Conservation (phyloP, 2,113 vertebrate species). For the Tragelaphus strepsiceros region DNA sequence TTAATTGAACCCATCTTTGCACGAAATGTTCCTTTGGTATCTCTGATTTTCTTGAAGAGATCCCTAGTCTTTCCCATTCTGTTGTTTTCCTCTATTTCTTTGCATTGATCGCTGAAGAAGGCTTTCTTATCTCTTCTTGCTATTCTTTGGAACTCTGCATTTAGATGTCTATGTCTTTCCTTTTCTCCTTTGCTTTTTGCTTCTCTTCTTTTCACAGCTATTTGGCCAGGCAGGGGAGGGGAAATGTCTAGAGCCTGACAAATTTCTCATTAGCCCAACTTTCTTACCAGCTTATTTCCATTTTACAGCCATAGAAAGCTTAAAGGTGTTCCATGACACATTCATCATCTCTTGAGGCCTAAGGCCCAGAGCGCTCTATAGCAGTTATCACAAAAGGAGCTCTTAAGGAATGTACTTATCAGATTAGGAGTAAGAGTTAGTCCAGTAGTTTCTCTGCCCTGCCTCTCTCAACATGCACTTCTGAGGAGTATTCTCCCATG, state of each 20-base stretch:
- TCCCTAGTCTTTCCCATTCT: no score
- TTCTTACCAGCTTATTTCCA: not conserved
- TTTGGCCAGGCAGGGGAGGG: not conserved
- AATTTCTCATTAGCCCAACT: not conserved
- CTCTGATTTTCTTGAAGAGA: no score
- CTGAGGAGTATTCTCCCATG: not conserved
- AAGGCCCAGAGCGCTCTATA: not conserved
- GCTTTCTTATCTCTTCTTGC: no score
- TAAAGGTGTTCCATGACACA: not conserved
- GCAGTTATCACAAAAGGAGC: not conserved
- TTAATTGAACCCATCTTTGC: no score
- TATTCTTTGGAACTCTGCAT: no score
- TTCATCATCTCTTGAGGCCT: not conserved
- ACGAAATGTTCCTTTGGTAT: no score
- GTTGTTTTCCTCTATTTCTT: no score
- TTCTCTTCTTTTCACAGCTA: no score
- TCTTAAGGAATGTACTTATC: not conserved
- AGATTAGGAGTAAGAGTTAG: not conserved
- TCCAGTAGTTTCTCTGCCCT: not conserved
- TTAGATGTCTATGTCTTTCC: no score
- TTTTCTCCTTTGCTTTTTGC: no score
- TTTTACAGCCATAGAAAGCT: not conserved
- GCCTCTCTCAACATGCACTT: not conserved
- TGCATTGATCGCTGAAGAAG: no score
- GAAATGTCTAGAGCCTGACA: not conserved